Evolutionary conservation across 2,888 invertebrate species (phyloP).

Genomic region (Drosophila recens): DNA sequence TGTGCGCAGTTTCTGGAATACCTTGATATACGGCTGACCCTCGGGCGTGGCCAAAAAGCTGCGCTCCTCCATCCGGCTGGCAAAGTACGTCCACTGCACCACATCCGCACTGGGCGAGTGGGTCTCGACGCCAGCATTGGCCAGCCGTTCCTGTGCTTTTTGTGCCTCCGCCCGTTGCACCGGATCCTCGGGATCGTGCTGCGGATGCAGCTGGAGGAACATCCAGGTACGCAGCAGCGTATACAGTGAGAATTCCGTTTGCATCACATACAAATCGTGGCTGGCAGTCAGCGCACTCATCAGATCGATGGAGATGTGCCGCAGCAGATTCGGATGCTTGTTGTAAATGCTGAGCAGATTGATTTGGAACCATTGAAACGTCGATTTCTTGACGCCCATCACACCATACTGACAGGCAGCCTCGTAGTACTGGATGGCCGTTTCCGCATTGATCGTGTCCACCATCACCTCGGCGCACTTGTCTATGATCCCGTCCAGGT

Average conservation of each 20-base stretch:
- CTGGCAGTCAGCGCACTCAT: conserved; percentile 88
- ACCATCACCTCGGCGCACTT: conserved; percentile 91
- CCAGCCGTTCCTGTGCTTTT: conserved; percentile 58
- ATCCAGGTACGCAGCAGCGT: conserved; percentile 90
- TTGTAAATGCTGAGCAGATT: conserved; percentile 88
- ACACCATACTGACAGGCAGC: conserved; percentile 90
- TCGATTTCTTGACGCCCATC: conserved; percentile 87
- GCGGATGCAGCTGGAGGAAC: conserved; percentile 86
- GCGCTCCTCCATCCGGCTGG: conserved; percentile 82
- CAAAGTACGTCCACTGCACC: conserved; percentile 81
- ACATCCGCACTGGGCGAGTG: conserved; percentile 66
- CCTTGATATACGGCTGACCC: conserved; percentile 87
- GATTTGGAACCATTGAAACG: conserved; percentile 89
- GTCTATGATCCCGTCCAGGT: conserved; percentile 90
- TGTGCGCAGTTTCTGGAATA: conserved; percentile 89
- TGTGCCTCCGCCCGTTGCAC: conserved; percentile 66
- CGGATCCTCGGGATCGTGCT: conserved; percentile 84
- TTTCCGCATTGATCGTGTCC: conserved; percentile 90
- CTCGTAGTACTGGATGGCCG: conserved; percentile 89
- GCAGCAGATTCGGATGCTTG: conserved; percentile 87
- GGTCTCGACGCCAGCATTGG: conserved; percentile 66
- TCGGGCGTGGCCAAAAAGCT: conserved; percentile 88
- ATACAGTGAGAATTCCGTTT: conserved; percentile 92
- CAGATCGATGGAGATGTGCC: conserved; percentile 88
- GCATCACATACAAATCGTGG: conserved; percentile 90